A percentile compares a stretch with the other conserved stretches of the same genome.
phyloP scores from a whole-genome alignment of 2,113 vertebrate genomes.

The Anhinga rufa region DNA sequence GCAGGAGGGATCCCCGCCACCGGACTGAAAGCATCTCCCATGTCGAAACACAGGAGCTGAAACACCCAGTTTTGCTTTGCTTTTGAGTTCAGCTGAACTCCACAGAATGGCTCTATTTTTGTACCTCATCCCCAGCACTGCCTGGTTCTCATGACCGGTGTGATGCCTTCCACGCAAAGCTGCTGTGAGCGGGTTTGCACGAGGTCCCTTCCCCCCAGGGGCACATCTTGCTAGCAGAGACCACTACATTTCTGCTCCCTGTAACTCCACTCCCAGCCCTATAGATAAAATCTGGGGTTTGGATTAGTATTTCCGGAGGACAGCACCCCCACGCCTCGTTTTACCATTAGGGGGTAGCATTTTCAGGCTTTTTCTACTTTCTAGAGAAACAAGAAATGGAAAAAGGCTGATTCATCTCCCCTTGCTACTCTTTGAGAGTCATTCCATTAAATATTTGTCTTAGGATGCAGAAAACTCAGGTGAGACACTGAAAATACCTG shows the following conservation, averaged over 20 bases:
- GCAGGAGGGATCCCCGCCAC: not conserved
- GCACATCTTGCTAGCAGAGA: not conserved
- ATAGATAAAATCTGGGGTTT: not conserved
- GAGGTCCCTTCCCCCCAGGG: not conserved
- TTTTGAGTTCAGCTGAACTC: not conserved
- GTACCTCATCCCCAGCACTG: not conserved
- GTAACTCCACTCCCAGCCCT: not conserved
- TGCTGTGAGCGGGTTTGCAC: not conserved
- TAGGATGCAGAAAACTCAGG: not conserved
- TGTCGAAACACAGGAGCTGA: fast-evolving
- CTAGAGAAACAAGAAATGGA: not conserved
- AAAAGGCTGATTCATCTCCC: not conserved
- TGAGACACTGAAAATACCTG: not conserved
- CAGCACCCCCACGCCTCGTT: not conserved
- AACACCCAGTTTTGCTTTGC: not conserved
- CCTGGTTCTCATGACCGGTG: not conserved
- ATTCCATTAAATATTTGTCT: not conserved
- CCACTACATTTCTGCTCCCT: fast-evolving
- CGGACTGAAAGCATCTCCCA: not conserved
- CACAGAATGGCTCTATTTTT: not conserved
- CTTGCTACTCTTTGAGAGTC: not conserved
- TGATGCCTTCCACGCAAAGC: fast-evolving
- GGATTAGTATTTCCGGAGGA: not conserved
- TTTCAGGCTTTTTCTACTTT: conserved; percentile 14
- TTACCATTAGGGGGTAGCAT: conserved; percentile 24